Evolutionary conservation across 2,797 vertebrate species (phyloP), one percentile per base, ranked within the genome.

Genomic region (Enteromius mattozi): DNA sequence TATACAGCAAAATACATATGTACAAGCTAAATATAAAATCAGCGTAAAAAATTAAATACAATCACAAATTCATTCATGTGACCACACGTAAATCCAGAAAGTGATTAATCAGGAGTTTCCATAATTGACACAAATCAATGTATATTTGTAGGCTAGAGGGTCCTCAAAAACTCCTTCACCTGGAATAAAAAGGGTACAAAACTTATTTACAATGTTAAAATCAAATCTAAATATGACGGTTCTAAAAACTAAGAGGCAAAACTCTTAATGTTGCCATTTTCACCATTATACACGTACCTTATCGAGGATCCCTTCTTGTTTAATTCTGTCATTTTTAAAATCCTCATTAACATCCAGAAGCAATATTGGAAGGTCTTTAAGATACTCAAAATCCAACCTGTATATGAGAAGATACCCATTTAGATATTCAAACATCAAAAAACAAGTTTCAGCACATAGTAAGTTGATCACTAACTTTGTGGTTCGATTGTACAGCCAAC

Each of bases 291-390:
- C 3, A 84, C 86, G 84, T 86, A 96, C 97, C 93, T 96, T 91
- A 66, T 96, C 93, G 1, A 96, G 16, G 8, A 96, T 71, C 7
- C 88, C 93, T 51, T 95, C 93, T 87, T 96, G 96, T 88, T 95
- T 96, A 85, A 96, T 96, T 51, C 92, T 88, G 54, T 97, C 93
- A 0, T 94, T 95, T 89, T 96, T 96, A 84, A 97, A 97, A 59
- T 97, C 95, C 8, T 96, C 95, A 14, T 94, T 93, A 6, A 96
- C 95, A 71, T 97, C 94, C 88, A 97, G 86, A 27, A 96, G 85
- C 1, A 97, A 90, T 87, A 97, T 84, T 1, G 96, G 96, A 13
- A 96, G 91, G 0, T 96, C 91, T 33, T 92, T 94, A 37, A 96
- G 91, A 84, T 94, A 95, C 14, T 95, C 93, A 84, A 95, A 97